These are phyloP conservation scores for Blera fallax DNA, from an alignment of 2,888 invertebrate genomes.

Conservation along the genomic window DNA sequence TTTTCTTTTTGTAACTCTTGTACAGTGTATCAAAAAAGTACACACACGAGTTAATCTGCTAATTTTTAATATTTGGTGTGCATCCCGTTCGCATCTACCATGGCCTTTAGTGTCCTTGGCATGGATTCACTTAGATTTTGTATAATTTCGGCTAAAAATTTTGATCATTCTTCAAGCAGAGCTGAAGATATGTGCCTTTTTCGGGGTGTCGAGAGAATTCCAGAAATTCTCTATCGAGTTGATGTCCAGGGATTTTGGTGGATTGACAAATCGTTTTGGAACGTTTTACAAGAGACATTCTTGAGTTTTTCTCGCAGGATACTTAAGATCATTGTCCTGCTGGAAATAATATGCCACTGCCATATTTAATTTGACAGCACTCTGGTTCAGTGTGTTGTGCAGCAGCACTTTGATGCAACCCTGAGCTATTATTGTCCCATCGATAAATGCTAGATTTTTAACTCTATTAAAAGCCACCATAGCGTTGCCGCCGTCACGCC, in stretches of 20 bases:
- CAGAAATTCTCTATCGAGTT: not conserved
- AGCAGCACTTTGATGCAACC: not conserved
- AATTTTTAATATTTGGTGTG: conserved; percentile 8
- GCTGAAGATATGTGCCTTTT: not conserved
- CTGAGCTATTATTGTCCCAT: not conserved
- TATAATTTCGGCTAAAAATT: not conserved
- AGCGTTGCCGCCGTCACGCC: not conserved
- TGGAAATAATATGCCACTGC: not conserved
- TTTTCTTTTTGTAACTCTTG: too few species aligned
- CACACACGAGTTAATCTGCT: not conserved
- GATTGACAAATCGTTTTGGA: not conserved
- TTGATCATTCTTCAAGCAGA: not conserved
- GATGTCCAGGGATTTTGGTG: not conserved
- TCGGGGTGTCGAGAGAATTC: not conserved
- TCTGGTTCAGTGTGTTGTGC: not conserved
- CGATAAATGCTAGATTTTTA: not conserved
- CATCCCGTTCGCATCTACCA: not conserved
- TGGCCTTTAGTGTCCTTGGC: not conserved
- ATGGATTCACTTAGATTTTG: not conserved
- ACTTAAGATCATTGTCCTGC: not conserved
- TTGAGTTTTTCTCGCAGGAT: not conserved
- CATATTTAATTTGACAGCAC: not conserved
- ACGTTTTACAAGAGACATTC: not conserved
- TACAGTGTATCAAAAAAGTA: not conserved
- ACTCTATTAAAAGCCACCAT: not conserved